Base-by-base conservation (phyloP, 2,888 invertebrate genomes). In the Coenonympha glycerion region DNA sequence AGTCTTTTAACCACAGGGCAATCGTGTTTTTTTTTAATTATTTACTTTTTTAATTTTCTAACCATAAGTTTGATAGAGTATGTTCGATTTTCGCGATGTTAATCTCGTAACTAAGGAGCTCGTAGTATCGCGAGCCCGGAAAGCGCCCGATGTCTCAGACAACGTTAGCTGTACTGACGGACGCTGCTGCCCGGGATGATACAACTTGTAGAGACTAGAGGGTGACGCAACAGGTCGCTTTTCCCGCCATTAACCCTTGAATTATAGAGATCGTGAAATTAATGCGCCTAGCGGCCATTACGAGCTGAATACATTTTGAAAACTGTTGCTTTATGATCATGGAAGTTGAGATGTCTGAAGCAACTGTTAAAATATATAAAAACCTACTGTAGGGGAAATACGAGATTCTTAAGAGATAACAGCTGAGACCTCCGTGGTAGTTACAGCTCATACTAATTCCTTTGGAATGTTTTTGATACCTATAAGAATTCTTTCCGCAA, bases 171-270 rank as follows among this genome's bases (percentile, higher is more conserved):
- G 47, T 52, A 62, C 62, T 61, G 59, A 57, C 52, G 49, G 44
- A 24, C 40, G n/a, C n/a, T n/a, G n/a, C n/a, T n/a, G 40, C 19
- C 30, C 15, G 49, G 26, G 47, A 41, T 36, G 47, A 45, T 30
- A 33, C 18, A 41, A 53, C 47, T 49, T 57, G 50, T 49, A 47
- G 45, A 58, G 57, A 56, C 11, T 39, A 45, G 54, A 53, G 61
- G 49, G 52, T 56, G 56, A 57, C 62, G 69, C 74, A 74, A 73
- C 73, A 73, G 65, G 72, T 73, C 55, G 47, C 54, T 56, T 55
- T 62, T 63, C 63, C 60, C 65, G 59, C 63, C 64, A 63, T 68
- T 68, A 69, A 64, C 60, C 60, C 60, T 60, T 62, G 58, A 64
- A 59, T n/a, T n/a, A n/a, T 63, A 59, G 59, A 57, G 47, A 52